These are phyloP conservation scores for Mamestra configurata DNA, from an alignment of 1,140 invertebrate species.

Conservation along the genomic window DNA sequence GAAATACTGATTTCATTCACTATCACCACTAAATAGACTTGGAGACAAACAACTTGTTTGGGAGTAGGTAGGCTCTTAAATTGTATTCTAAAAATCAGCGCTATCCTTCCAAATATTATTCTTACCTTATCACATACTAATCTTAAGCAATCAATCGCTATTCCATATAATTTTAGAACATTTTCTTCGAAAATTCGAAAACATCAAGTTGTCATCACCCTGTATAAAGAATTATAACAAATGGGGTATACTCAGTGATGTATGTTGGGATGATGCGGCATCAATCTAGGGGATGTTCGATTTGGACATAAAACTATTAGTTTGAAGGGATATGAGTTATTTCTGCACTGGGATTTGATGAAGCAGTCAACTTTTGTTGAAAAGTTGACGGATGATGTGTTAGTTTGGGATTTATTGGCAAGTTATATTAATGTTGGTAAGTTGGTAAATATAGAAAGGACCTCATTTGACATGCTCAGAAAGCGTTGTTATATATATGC, in stretches of 20 bases:
- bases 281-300: slow-evolving; percentile 58
- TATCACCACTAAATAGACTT: neutral
- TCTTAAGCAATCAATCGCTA: slow-evolving; percentile 25
- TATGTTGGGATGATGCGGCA: slow-evolving; percentile 59
- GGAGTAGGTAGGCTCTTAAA: neutral
- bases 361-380: slow-evolving; percentile 30
- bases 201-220: neutral
- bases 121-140: slow-evolving; percentile 40
- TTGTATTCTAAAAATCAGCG: slow-evolving; percentile 7
- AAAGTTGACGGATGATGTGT: neutral
- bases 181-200: neutral
- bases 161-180: slow-evolving; percentile 14
- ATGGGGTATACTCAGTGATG: slow-evolving; percentile 59
- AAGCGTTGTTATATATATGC: too few species aligned
- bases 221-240: slow-evolving; percentile 63
- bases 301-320: slow-evolving; percentile 50
- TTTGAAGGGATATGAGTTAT: slow-evolving; percentile 40
- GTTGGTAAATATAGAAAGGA: too few species aligned
- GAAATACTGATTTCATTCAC: neutral
- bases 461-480: too few species aligned
- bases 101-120: slow-evolving; percentile 5
- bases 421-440: neutral
- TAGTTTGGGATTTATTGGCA: neutral
- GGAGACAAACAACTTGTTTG: neutral
- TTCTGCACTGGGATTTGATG: slow-evolving; percentile 23